Base-by-base conservation (phyloP, 2,888 invertebrate species). In the Frankliniella fusca region DNA sequence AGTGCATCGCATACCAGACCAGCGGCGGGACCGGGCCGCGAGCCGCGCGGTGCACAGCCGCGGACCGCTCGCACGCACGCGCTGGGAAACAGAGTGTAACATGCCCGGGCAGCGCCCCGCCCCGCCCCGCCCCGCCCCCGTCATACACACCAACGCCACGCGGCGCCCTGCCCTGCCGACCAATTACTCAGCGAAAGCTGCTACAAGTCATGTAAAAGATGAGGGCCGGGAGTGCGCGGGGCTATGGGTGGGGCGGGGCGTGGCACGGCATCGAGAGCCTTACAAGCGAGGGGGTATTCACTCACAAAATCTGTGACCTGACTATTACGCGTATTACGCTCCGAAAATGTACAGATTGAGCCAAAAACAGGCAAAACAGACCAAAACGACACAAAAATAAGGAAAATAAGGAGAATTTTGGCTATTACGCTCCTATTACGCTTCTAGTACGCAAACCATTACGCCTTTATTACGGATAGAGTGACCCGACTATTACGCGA, bases 1-100 rank as follows among this genome's bases (percentile, higher is more conserved):
- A 38, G 38, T 5, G 38, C 38, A 38, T 38, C 38, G 38, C 38
- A 38, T 38, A 38, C 38, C 38, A 38, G 38, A 38, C 3, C 3
- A 5, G 5, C 3, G 3, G 38, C 38, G 38, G 38, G 38, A 5
- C 38, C 38, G 38, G 3, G 38, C 61, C 18, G 61, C 61, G 61
- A 54, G 54, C 54, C 20, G 54, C 12, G 54, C 54, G 15, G 54
- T 12, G 54, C 54, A 18, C 15, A 54, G 54, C 61, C 61, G 61
- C 18, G 54, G 12, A 18, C 61, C 15, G 15, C 61, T 18, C 61
- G 61, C 61, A 18, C n/a, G 61, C 61, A 10, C 70, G 70, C 70
- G 12, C 70, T 76, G 70, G 70, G 70, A 76, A 76, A 76, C 70
- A 76, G 70, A 76, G 70, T 76, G 70, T 76, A 76, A 76, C 70